Percentiles rank a stretch among this genome's conserved stretches.
Conservation (phyloP, 2,888 invertebrate genomes). For the Apoda limacodes region DNA sequence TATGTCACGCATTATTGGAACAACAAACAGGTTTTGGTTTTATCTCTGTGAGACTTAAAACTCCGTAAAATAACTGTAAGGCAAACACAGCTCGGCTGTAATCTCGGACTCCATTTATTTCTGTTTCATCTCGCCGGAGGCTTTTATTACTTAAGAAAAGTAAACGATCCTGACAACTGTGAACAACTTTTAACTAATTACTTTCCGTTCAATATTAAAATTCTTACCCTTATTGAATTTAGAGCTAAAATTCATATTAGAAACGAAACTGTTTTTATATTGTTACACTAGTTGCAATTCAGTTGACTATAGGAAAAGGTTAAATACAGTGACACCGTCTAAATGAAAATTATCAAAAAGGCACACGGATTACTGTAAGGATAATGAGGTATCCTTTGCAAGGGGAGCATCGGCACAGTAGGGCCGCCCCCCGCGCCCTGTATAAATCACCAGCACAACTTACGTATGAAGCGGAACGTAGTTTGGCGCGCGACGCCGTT, state of each 20-base stretch:
- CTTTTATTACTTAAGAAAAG: too few relatives aligned
- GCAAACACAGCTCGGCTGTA: conserved; percentile 6
- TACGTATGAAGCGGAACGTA: conserved; percentile 39
- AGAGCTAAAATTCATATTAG: conserved; percentile 15
- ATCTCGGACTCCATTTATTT: too few relatives aligned
- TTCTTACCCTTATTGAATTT: conserved; percentile 12
- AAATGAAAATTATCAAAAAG: conserved; percentile 62
- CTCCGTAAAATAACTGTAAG: conserved; percentile 2
- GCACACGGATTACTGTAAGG: conserved; percentile 62
- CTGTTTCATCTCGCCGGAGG: too few relatives aligned
- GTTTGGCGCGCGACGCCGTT: conserved; percentile 58
- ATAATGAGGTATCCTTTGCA: conserved; percentile 65
- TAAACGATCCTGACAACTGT: too few relatives aligned
- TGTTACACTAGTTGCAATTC: conserved; percentile 1
- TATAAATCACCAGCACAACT: conserved; percentile 51
- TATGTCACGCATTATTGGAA: conserved; percentile 17
- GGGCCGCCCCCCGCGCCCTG: conserved; percentile 40
- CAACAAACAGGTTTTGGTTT: conserved; percentile 15
- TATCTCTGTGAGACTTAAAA: conserved; percentile 6
- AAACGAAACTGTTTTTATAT: conserved; percentile 16
- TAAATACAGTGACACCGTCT: conserved; percentile 37
- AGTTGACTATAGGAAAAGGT: conserved; percentile 28
- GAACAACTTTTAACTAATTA: too few relatives aligned
- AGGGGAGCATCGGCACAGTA: conserved; percentile 37
- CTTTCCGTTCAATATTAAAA: conserved; percentile 2